phyloP scores from a whole-genome alignment of 1,140 invertebrate species.

The Subanguina moxae region DNA sequence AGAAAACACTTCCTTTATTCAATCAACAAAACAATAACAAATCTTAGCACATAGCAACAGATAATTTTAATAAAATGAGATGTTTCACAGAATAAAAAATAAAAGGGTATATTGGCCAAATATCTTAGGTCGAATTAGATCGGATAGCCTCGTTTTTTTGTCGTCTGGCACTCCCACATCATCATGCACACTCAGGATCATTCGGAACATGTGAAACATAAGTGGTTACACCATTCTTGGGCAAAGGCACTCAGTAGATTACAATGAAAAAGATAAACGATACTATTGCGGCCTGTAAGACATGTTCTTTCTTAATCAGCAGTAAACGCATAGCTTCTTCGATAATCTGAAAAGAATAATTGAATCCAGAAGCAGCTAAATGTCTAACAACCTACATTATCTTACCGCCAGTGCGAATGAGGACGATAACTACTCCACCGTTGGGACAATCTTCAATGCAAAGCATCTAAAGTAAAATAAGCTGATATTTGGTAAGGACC shows the following conservation, averaged over 20 bases:
- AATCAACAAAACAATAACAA: constrained; percentile 2
- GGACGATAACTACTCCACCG: constrained; percentile 90
- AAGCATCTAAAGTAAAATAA: constrained; percentile 71
- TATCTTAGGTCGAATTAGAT: constrained; percentile 13
- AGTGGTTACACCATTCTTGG: constrained; percentile 1
- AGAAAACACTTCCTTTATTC: constrained; percentile 15
- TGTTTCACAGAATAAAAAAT: no score
- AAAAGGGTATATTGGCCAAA: no score
- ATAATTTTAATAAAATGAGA: no score
- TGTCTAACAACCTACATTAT: constrained; percentile 76
- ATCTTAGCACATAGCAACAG: not conserved
- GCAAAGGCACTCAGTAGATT: no score
- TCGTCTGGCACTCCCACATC: constrained; percentile 75
- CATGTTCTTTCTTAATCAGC: constrained; percentile 94
- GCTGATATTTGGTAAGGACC: no score
- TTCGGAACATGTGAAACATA: constrained; percentile 85
- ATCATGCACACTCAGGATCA: constrained; percentile 99
- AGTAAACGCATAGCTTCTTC: constrained; percentile 95
- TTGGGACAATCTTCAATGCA: constrained; percentile 97
- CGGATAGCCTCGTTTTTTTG: constrained; percentile 29
- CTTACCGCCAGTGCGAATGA: constrained; percentile 91
- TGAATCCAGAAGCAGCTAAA: not conserved
- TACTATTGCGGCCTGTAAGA: constrained; percentile 78
- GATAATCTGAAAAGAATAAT: constrained; percentile 68
- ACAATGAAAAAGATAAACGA: no score